Evolutionary conservation across 2,888 invertebrate genomes (phyloP).

Genomic region (Suillia variegata): DNA sequence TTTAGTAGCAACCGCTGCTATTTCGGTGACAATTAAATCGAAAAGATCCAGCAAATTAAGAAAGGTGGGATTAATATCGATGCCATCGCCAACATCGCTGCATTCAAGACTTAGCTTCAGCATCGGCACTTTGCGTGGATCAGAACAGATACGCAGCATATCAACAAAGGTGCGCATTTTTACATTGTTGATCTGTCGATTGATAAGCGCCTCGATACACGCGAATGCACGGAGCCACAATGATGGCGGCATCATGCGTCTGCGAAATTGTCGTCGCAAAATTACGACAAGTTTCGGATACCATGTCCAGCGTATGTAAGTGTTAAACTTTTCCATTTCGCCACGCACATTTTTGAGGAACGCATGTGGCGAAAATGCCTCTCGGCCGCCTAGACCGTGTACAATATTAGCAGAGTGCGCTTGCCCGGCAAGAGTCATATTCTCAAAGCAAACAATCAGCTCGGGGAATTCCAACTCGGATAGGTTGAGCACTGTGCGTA

Average conservation of each 20-base stretch:
- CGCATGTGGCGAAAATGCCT: slow-evolving; percentile 42
- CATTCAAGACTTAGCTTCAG: slow-evolving; percentile 64
- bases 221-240: slow-evolving; percentile 54
- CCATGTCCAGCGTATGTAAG: slow-evolving; percentile 60
- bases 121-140: slow-evolving; percentile 66
- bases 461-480: slow-evolving; percentile 58
- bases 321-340: slow-evolving; percentile 54
- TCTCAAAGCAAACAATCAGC: slow-evolving; percentile 54
- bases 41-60: slow-evolving; percentile 66
- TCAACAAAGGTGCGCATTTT: slow-evolving; percentile 72
- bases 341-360: slow-evolving; percentile 46
- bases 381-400: slow-evolving; percentile 44
- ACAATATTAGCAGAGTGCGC: slow-evolving; percentile 18
- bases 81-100: slow-evolving; percentile 36
- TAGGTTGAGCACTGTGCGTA: slow-evolving; percentile 61
- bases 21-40: slow-evolving; percentile 65
- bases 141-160: slow-evolving; percentile 65
- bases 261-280: slow-evolving; percentile 52
- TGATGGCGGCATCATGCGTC: slow-evolving; percentile 41
- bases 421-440: slow-evolving; percentile 27
- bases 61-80: slow-evolving; percentile 68
- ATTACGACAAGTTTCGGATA: slow-evolving; percentile 58
- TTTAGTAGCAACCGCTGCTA: slow-evolving; percentile 66
- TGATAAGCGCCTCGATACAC: slow-evolving; percentile 63
- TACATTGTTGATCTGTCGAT: slow-evolving; percentile 69